These are phyloP conservation scores for Slavum lentiscoides DNA, from an alignment of 2,888 invertebrate genomes.

Conservation along the genomic window DNA sequence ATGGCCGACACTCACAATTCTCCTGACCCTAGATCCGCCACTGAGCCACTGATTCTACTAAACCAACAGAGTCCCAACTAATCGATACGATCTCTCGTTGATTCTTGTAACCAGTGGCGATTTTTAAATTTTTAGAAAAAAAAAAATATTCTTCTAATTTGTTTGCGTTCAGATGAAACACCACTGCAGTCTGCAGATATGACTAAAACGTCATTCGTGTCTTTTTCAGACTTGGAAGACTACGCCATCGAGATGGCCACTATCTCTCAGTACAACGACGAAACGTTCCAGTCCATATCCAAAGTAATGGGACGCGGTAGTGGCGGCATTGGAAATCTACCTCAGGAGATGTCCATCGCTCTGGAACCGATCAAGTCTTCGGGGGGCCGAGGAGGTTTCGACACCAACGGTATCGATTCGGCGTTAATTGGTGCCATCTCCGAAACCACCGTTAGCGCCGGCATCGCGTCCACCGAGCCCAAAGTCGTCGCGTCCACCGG, in stretches of 20 bases:
- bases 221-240: slow-evolving; percentile 25
- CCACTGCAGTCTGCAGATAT: no score
- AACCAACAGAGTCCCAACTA: no score
- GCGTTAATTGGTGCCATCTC: neutral
- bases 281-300: slow-evolving; percentile 36
- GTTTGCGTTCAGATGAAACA: no score
- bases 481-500: neutral
- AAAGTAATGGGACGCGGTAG: slow-evolving; percentile 22
- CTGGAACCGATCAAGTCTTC: slow-evolving; percentile 56
- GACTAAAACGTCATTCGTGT: no score
- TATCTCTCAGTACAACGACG: slow-evolving; percentile 38
- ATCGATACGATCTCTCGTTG: no score
- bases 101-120: no score
- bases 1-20: no score
- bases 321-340: slow-evolving; percentile 36
- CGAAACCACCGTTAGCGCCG: neutral
- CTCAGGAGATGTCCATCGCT: slow-evolving; percentile 56
- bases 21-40: no score
- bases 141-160: no score
- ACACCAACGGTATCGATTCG: slow-evolving; percentile 55
- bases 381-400: slow-evolving; percentile 42
- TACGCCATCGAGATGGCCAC: slow-evolving; percentile 47
- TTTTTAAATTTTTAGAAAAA: no score
- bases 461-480: neutral
- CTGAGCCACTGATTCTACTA: no score